Conservation (phyloP, 2,797 vertebrate genomes). For the Columba guinea region DNA sequence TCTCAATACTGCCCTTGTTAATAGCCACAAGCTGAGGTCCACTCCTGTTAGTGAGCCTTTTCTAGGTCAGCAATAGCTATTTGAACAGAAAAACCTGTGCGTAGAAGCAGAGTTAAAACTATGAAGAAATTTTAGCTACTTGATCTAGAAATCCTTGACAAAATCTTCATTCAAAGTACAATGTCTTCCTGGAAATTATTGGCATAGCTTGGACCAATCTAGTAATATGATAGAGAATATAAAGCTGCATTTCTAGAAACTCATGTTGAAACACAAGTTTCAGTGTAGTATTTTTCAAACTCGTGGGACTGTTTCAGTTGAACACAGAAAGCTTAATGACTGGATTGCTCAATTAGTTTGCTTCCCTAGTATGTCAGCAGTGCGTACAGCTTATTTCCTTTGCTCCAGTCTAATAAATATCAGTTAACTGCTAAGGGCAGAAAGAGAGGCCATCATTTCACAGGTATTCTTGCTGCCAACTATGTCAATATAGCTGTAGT, state of each 20-base stretch:
- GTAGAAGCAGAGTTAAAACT: background rate
- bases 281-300: background rate
- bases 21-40: background rate
- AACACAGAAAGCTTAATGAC: background rate
- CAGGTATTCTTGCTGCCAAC: background rate
- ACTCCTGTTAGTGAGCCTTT: background rate
- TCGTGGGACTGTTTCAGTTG: background rate
- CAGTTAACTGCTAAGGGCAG: background rate
- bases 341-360: background rate
- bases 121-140: background rate
- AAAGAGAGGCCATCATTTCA: background rate
- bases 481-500: background rate
- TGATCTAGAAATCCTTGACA: background rate
- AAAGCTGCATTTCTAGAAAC: background rate
- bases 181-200: background rate
- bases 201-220: background rate
- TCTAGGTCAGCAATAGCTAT: background rate
- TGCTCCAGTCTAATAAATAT: background rate
- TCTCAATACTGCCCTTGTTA: background rate
- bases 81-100: background rate
- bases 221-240: background rate
- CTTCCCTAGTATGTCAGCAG: background rate
- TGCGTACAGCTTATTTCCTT: background rate
- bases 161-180: background rate
- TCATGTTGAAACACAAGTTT: background rate